Base-by-base conservation (phyloP, 2,888 invertebrate species). In the Sclerodermus sp. region DNA sequence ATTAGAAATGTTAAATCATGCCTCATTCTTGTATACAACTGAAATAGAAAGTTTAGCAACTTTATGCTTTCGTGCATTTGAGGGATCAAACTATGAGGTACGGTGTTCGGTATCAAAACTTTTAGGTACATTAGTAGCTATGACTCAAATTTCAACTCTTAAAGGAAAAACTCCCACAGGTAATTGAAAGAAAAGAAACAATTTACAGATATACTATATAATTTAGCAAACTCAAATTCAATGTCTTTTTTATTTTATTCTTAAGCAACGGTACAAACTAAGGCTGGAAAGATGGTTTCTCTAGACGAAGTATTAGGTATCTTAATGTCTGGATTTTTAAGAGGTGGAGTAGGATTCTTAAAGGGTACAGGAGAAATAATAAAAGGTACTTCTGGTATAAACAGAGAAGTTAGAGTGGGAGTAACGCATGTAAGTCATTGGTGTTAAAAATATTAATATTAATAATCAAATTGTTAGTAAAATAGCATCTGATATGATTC, bases 341-440 rank as follows among this genome's bases (percentile, higher is more conserved):
- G 95, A 53, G 97, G 98, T 0, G 96, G 97, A 12, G 92, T 90
- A 1, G 92, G 95, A 1, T 96, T 97, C 76, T 81, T 97, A 17
- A 96, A 96, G 79, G 93, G 93, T 15, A 89, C 91, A 12, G 90
- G 90, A 1, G 96, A 97, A 80, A 96, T 96, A 73, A 96, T 97
- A 61, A 96, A 96, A 80, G 95, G 96, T 3, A 91, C 91, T 59
- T 92, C 93, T 0, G 90, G 92, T 8, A 91, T 97, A 0, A 96
- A 95, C 77, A 83, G 96, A 56, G 98, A 99, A 83, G 93, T 98
- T 47, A 84, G 98, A 60, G 96, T 99, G 50, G 98, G 98, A 52
- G 93, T 99, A 0, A 96, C 98, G 3, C 94, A 98, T 82, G 94
- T 94, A 79, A 85, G 87, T 45, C 29, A 42, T 45, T 14, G 46